Base-by-base conservation (phyloP, 2,888 invertebrate genomes). In the Pristionchus maxplancki region DNA sequence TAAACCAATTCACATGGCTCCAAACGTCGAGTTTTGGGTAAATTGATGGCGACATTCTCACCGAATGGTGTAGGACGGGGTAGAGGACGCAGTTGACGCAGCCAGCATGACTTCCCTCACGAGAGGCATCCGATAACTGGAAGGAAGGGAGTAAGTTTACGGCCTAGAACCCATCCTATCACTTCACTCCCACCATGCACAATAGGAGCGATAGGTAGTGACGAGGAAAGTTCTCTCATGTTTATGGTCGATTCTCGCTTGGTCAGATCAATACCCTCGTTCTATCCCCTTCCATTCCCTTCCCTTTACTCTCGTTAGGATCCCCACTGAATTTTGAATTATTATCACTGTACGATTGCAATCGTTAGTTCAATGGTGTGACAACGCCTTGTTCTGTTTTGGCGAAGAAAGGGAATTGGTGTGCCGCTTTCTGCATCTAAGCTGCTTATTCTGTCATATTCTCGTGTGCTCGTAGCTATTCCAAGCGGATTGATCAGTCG, bases 31-130 rank as follows among this genome's bases (percentile, higher is more conserved):
- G n/a, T 28, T n/a, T 28, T 62, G 15, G 11, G 64, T 15, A 28
- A 13, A 31, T 67, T 67, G 31, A 15, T 31, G 3, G 71, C 31
- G 24, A 40, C 37, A 37, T 9, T 0, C 78, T 78, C n/a, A 78
- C 78, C 81, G 40, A 34, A 90, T 90, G 0, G 90, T 88, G 85
- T 90, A 91, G 17, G 91, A 90, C 24, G 90, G 85, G 28, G 89
- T 89, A 15, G 90, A 88, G 0, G 87, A 87, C 6, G 88, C 88
- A 15, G 88, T 88, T 44, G 90, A 89, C 13, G 91, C 90, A 5
- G 89, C 89, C 83, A 90, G 67, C 90, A 90, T 91, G 82, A 90
- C 89, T 34, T 91, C 91, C 44, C 91, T 89, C 86, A 90, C 89
- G 87, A 91, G 81, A 48, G 92, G 90, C 90, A 91, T 90, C 64